Conservation (phyloP, 2,888 invertebrate species). For the Podotricha telesiphe region DNA sequence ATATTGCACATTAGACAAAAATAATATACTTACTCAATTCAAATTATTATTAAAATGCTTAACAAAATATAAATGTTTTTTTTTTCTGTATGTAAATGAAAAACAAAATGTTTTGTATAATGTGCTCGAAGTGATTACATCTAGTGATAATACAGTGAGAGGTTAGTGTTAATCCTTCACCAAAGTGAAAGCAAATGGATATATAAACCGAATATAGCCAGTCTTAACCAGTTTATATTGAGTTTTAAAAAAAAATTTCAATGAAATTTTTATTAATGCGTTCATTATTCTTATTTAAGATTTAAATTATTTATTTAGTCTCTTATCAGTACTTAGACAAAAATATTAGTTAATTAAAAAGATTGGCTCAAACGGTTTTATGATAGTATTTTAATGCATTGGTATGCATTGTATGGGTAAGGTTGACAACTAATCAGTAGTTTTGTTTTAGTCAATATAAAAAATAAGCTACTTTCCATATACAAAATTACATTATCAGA, state of each 20-base stretch:
- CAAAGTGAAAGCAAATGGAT: constrained; percentile 20
- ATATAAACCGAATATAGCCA: constrained; percentile 28
- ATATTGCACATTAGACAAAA: constrained; percentile 23
- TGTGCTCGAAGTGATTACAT: constrained; percentile 32
- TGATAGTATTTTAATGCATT: not conserved
- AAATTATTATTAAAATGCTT: not conserved
- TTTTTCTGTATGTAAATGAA: not conserved
- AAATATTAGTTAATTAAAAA: not conserved
- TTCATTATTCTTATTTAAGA: too few relatives aligned
- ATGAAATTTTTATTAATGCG: too few relatives aligned
- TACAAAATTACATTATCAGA: too few relatives aligned
- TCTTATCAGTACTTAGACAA: too few relatives aligned
- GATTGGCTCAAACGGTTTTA: not conserved
- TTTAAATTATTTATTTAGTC: too few relatives aligned
- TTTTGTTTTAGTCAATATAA: not conserved
- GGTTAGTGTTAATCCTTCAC: constrained; percentile 30
- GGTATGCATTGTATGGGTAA: not conserved
- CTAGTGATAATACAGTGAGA: constrained; percentile 20
- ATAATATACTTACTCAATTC: not conserved
- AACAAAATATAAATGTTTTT: not conserved
- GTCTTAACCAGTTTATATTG: constrained; percentile 7
- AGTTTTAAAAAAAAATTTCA: not conserved
- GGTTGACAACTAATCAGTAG: not conserved
- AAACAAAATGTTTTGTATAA: constrained; percentile 19
- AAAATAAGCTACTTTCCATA: not conserved